These are phyloP conservation scores for Todus mexicanus DNA, from an alignment of 2,797 vertebrate genomes.

Conservation along the genomic window DNA sequence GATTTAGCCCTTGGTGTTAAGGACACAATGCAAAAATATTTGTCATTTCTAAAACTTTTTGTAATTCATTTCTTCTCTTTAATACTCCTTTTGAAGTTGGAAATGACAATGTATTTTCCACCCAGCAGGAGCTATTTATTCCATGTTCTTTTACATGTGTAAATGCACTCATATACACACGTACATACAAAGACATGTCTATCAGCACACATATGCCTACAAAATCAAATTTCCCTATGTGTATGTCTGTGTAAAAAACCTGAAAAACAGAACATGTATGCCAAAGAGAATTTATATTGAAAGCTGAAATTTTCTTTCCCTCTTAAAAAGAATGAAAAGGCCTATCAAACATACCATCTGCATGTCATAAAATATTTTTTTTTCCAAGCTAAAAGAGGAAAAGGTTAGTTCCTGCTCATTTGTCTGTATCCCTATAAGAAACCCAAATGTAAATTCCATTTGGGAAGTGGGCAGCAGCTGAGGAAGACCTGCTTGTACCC, in stretches of 20 bases:
- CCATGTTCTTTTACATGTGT: background rate
- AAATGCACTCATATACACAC: background rate
- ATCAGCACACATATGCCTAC: background rate
- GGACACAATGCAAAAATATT: background rate
- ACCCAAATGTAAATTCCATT: conserved; percentile 48
- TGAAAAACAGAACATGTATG: background rate
- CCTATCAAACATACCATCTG: background rate
- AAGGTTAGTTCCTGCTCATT: conserved; percentile 48
- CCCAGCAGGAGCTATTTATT: background rate
- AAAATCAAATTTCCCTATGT: background rate
- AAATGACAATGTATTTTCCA: background rate
- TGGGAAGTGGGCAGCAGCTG: conserved; percentile 56
- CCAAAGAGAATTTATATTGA: background rate
- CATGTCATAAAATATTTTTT: background rate
- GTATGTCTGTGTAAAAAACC: background rate
- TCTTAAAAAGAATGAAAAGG: background rate
- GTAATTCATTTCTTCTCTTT: background rate
- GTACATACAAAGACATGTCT: background rate
- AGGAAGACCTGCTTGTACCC: background rate
- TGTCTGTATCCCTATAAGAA: conserved; percentile 25
- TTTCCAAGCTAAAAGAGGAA: conserved; percentile 51
- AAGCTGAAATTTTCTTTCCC: background rate
- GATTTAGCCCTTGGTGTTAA: background rate
- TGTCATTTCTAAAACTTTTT: background rate
- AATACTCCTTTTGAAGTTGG: background rate